Base-by-base conservation (phyloP, 2,113 vertebrate species). In the Ahaetulla prasina region DNA sequence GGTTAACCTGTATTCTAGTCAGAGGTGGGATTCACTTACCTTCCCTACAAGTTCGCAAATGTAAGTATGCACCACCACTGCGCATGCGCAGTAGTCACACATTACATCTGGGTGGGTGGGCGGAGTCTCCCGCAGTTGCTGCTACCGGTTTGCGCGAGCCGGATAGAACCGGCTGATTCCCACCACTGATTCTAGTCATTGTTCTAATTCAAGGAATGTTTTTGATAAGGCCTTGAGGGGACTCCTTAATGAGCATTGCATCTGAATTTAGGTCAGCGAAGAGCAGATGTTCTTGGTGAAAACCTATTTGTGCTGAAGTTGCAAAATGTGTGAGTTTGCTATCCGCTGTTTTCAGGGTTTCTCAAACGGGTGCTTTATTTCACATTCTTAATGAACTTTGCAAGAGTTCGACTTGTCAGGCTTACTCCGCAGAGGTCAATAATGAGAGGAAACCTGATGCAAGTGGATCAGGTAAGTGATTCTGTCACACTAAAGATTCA, bases 361-460 rank as follows among this genome's bases (percentile, higher is more conserved):
- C 97, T 98, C 94, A 93, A 97, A 97, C 95, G 98, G 99, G 99
- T 99, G 99, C 99, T 99, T 99, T 98, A 99, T 98, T 98, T 97
- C 98, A 98, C 98, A 98, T 99, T 99, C 98, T 99, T 99, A 99
- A 99, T 99, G 99, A 99, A 99, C 98, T 99, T 99, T 99, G 98
- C 97, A 96, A 98, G 98, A 98, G 98, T 97, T 98, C 97, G 95
- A 98, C 98, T 98, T 99, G 99, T 99, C 99, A 99, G 98, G 97
- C 97, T 97, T 95, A 97, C 97, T 98, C 98, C 96, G 97, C 91
- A 97, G 96, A 98, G 98, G 98, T 99, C 99, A 99, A 99, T 99
- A 99, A 98, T 96, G 96, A 98, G 98, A 98, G 98, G 98, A 98
- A 99, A 99, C 98, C 98, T 98, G 98, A 98, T 98, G 98, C 98